Conservation (phyloP, 1,140 invertebrate species). For the Drosophila fuyamai region DNA sequence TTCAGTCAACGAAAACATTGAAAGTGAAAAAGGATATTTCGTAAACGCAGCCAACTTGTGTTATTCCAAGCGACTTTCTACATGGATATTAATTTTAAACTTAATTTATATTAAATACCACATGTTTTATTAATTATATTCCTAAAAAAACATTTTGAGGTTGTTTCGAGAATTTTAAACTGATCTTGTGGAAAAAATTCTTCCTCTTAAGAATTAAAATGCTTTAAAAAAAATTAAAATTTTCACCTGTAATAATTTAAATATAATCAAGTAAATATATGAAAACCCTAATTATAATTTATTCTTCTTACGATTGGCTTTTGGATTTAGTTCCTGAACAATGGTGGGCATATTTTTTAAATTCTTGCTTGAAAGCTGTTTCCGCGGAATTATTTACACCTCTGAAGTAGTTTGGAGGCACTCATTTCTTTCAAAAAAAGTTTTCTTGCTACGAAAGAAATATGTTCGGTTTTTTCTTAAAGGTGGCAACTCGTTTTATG, state of each 20-base stretch:
- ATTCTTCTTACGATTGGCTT: too few species aligned
- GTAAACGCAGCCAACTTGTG: neutral
- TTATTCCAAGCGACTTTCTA: neutral
- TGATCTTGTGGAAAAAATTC: neutral
- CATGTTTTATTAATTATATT: neutral
- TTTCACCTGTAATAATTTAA: neutral
- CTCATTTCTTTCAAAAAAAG: too few species aligned
- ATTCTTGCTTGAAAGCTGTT: too few species aligned
- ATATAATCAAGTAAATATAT: neutral
- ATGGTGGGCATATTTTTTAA: too few species aligned
- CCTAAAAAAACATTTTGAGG: neutral
- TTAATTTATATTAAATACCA: neutral
- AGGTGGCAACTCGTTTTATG: too few species aligned
- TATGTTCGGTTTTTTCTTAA: too few species aligned
- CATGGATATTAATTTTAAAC: constrained; percentile 9
- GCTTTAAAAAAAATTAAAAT: neutral
- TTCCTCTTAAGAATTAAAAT: neutral
- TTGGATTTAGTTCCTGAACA: too few species aligned
- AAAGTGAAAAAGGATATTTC: constrained; percentile 14
- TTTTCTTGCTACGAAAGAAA: too few species aligned
- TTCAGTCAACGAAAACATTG: constrained; percentile 4
- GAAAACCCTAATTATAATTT: neutral
- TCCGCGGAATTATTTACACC: too few species aligned
- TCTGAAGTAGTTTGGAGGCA: too few species aligned
- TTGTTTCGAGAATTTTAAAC: neutral